Evolutionary conservation across 2,888 invertebrate species (phyloP).

Genomic region (Trileptium ribeirensis): DNA sequence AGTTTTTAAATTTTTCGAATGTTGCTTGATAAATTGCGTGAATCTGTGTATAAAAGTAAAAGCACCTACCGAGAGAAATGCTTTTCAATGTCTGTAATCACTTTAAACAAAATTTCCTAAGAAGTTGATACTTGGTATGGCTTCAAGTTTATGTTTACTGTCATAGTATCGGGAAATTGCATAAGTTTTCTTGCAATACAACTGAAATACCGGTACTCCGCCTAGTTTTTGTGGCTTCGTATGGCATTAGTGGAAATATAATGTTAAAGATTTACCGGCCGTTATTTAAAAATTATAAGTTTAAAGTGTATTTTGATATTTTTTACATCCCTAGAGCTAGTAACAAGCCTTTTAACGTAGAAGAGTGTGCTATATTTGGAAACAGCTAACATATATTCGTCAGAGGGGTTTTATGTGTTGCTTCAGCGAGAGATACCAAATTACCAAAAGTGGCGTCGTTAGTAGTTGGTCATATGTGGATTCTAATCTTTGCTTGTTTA

Average conservation of each 20-base stretch:
- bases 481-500: no score
- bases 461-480: no score
- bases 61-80: background rate
- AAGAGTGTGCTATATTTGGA: no score
- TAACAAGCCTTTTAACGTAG: no score
- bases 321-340: background rate
- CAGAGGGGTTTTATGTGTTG: no score
- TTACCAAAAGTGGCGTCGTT: no score
- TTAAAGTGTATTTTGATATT: background rate
- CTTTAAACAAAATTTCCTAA: background rate
- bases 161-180: background rate
- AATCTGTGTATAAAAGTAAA: background rate
- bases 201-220: background rate
- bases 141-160: background rate
- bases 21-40: background rate
- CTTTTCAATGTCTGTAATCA: background rate
- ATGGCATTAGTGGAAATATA: background rate
- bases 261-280: background rate
- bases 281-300: background rate
- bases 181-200: background rate
- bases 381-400: no score
- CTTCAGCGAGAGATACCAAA: no score
- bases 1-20: background rate
- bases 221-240: background rate
- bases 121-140: background rate